Percentiles rank a stretch among this genome's conserved stretches.
phyloP scores from a whole-genome alignment of 2,888 invertebrate species.

The Cactoblastis cactorum region DNA sequence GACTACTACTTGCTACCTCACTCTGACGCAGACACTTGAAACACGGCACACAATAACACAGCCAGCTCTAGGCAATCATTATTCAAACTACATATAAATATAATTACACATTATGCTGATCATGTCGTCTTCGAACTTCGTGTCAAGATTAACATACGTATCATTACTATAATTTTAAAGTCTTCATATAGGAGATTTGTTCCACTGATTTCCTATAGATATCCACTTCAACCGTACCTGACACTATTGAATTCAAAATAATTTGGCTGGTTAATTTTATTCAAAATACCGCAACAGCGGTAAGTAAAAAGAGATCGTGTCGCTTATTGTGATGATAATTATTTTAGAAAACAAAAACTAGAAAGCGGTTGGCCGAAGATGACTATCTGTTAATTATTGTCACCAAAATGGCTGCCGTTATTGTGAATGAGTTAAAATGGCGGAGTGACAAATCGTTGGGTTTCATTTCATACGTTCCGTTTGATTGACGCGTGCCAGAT shows the following conservation, averaged over 20 bases:
- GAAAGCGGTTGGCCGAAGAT: slow-evolving; percentile 70
- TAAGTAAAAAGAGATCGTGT: slow-evolving; percentile 72
- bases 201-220: slow-evolving; percentile 56
- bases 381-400: slow-evolving; percentile 78
- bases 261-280: slow-evolving; percentile 67
- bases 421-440: slow-evolving; percentile 70
- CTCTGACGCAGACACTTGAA: not conserved
- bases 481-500: slow-evolving; percentile 79
- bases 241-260: slow-evolving; percentile 56
- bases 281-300: slow-evolving; percentile 76
- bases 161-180: slow-evolving; percentile 15
- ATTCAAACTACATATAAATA: slow-evolving; percentile 3
- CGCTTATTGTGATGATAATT: slow-evolving; percentile 77
- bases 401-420: slow-evolving; percentile 72
- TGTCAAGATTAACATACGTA: not conserved
- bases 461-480: slow-evolving; percentile 60
- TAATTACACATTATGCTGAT: slow-evolving; percentile 1
- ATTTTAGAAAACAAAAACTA: slow-evolving; percentile 77
- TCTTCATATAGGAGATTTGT: slow-evolving; percentile 43
- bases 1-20: slow-evolving; percentile 25
- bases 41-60: not conserved
- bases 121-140: not conserved
- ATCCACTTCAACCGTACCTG: slow-evolving; percentile 48
- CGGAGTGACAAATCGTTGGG: slow-evolving; percentile 72
- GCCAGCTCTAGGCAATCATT: not conserved